Evolutionary conservation across 1,140 invertebrate genomes (phyloP), one percentile per base, ranked within the genome.

Genomic region (Drosophila oshimai): DNA sequence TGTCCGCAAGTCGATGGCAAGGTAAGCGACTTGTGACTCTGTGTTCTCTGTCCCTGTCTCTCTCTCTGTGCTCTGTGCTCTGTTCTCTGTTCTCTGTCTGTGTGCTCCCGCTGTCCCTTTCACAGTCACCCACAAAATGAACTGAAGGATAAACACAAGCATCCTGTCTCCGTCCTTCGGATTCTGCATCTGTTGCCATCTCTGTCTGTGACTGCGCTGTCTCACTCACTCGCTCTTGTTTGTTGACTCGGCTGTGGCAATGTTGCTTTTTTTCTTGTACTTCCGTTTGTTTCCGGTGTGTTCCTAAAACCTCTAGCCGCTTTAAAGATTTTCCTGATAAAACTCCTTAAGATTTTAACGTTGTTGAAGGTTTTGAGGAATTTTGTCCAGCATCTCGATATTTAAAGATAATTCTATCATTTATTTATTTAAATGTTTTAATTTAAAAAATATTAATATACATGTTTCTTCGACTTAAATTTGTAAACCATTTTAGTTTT

Each of bases 21-120:
- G 80, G 80, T 84, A 84, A 84, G 80, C 81, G 71, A 72, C 60
- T 65, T 65, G 39, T 65, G 54, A 39, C 46, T 60, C 36, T 58
- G 46, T 55, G 47, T 78, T 60, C 69, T 62, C 39, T 13, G 28
- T 64, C 44, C 29, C 22, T 51, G 26, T 74, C 26, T 41, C 3
- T 39, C 45, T 45, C 45, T 37, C 18, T 41, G 24, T 33, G 41
- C 10, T 49, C 57, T 41, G n/a, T 61, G 4, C 53, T n/a, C 34
- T 29, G 17, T 13, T 47, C 28, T 44, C 33, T 50, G 33, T 58
- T 26, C 26, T 45, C 22, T 41, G 26, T 51, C 12, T 65, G 10
- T 73, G 44, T 62, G 58, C 55, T 26, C 12, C 44, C 12, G 47
- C 33, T 58, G 55, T 65, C 24, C 58, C 15, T 47, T 47, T 33